Evolutionary conservation across 2,888 invertebrate genomes (phyloP).

Genomic region (Meliscaeva auricollis): DNA sequence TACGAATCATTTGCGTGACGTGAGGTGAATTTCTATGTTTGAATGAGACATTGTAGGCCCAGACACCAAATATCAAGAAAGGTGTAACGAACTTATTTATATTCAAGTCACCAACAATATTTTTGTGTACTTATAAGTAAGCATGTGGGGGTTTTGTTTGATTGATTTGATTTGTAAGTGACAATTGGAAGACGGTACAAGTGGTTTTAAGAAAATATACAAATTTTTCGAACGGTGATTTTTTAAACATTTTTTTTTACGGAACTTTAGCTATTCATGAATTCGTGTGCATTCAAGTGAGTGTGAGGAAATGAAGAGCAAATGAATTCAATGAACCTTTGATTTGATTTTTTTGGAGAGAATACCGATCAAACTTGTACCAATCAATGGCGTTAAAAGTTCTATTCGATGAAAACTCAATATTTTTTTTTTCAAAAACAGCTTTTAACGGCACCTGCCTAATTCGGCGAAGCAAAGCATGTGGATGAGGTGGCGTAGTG

Average conservation of each 20-base stretch:
- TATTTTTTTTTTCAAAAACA: no score
- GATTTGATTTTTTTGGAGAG: no score
- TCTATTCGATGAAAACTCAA: no score
- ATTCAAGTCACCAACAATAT: slow-evolving; percentile 22
- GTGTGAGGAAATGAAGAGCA: no score
- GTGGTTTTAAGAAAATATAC: background rate
- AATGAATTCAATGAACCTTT: no score
- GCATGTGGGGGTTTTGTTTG: background rate
- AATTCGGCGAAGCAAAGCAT: no score
- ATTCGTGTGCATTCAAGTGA: background rate
- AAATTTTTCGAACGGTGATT: background rate
- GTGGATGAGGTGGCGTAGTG: no score
- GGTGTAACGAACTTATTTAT: slow-evolving; percentile 60
- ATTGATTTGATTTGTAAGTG: slow-evolving; percentile 6
- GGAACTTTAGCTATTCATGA: background rate
- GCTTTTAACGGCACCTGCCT: no score
- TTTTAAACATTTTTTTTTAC: background rate
- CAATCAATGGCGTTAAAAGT: no score
- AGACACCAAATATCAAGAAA: background rate
- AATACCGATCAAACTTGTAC: no score
- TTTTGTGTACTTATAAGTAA: background rate
- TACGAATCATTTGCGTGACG: slow-evolving; percentile 20
- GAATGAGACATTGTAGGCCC: background rate
- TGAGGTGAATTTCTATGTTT: slow-evolving; percentile 43
- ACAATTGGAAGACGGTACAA: background rate